phyloP scores from a whole-genome alignment of 2,113 vertebrate species.

The Ptilorrhoa leucosticta region DNA sequence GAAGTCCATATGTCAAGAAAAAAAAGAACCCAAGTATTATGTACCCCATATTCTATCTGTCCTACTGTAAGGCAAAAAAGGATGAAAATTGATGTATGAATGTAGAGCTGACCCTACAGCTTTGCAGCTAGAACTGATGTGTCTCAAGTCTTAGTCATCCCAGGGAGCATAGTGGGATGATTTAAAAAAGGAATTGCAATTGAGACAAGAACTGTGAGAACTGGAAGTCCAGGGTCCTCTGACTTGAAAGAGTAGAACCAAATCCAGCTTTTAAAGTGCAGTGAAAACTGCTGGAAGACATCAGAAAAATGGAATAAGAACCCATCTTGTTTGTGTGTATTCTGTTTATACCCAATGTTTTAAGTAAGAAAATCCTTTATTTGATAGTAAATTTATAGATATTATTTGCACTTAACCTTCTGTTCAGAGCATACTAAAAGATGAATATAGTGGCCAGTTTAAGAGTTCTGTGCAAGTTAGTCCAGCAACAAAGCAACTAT shows the following conservation, averaged over 20 bases:
- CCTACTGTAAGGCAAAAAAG: not conserved
- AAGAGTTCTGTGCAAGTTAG: not conserved
- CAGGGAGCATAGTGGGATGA: not conserved
- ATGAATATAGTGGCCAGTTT: not conserved
- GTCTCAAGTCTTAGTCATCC: not conserved
- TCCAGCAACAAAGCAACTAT: not conserved
- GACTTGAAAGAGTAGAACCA: not conserved
- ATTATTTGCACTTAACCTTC: not conserved
- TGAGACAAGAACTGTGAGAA: not conserved
- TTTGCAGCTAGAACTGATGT: not conserved
- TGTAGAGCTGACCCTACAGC: not conserved
- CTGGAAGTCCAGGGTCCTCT: not conserved
- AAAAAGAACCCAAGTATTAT: accelerated
- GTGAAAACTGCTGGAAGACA: not conserved
- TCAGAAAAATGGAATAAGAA: not conserved
- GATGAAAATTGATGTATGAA: not conserved
- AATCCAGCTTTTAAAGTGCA: not conserved
- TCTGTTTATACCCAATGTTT: not conserved
- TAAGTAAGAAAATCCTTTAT: not conserved
- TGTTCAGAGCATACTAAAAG: not conserved
- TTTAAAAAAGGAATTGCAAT: not conserved
- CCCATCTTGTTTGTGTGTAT: not conserved
- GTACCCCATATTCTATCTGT: not conserved
- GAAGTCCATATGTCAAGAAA: not conserved
- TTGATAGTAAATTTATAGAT: not conserved